phyloP scores from a whole-genome alignment of 2,888 invertebrate genomes.

The Nymphalis polychloros region DNA sequence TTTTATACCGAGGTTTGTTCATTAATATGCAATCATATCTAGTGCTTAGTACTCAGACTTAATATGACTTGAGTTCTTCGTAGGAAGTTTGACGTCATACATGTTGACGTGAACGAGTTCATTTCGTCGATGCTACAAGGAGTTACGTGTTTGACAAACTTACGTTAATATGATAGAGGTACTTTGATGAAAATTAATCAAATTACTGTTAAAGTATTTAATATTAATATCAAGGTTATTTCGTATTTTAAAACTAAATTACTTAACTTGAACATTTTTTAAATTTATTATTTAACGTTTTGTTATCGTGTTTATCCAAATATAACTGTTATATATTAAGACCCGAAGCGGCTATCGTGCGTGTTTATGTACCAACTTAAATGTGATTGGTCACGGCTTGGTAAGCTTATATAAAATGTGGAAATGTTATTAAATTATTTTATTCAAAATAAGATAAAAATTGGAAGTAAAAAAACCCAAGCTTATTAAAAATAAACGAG shows the following conservation, averaged over 20 bases:
- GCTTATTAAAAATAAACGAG: too few relatives aligned
- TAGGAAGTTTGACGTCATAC: constrained; percentile 27
- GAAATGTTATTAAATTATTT: too few relatives aligned
- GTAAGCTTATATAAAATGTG: too few relatives aligned
- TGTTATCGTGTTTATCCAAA: too few relatives aligned
- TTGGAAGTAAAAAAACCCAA: too few relatives aligned
- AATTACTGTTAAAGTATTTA: background rate
- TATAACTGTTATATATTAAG: too few relatives aligned
- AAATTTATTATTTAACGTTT: too few relatives aligned
- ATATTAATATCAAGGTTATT: background rate
- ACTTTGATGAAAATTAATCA: background rate
- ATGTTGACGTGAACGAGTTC: constrained; percentile 6
- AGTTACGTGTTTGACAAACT: too few relatives aligned
- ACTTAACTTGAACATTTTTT: background rate
- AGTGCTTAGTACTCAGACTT: constrained; percentile 20
- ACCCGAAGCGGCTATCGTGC: too few relatives aligned
- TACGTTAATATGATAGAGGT: background rate
- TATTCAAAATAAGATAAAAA: too few relatives aligned
- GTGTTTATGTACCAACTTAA: too few relatives aligned
- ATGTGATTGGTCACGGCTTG: too few relatives aligned
- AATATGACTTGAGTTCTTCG: constrained; percentile 27
- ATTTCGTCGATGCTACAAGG: constrained; percentile 1
- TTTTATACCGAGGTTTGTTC: constrained; percentile 25
- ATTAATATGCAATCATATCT: constrained; percentile 26
- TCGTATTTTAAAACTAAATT: background rate